Conservation (phyloP, 2,797 vertebrate species). For the Enteromius viviparus region DNA sequence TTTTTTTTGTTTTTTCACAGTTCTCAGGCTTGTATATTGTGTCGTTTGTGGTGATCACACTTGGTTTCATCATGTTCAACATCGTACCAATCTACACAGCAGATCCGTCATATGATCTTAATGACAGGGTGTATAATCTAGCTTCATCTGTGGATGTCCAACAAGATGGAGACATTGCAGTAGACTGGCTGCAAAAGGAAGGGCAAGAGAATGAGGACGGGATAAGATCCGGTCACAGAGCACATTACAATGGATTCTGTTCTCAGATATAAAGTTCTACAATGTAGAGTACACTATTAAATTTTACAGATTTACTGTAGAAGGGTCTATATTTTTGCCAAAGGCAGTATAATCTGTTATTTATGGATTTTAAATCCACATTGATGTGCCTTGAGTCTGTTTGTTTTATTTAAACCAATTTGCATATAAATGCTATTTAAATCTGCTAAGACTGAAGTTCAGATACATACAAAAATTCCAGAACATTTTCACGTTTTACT, state of each 20-base stretch:
- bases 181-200: constrained; percentile 28
- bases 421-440: background rate
- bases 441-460: background rate
- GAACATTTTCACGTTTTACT: background rate
- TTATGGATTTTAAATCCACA: constrained; percentile 31
- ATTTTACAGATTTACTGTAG: constrained; percentile 8
- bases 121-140: constrained; percentile 35
- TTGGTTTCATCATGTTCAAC: constrained; percentile 90
- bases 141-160: background rate
- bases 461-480: background rate
- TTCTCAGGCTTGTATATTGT: constrained; percentile 92
- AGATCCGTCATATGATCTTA: constrained; percentile 48
- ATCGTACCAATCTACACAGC: constrained; percentile 74
- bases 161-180: background rate
- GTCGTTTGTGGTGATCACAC: constrained; percentile 87
- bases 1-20: constrained; percentile 66
- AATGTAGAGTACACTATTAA: constrained; percentile 30
- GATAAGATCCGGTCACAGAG: background rate
- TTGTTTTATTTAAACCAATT: background rate
- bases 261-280: constrained; percentile 38
- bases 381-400: constrained; percentile 7
- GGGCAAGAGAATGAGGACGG: background rate
- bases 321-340: constrained; percentile 4
- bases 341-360: background rate
- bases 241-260: constrained; percentile 30